These are phyloP conservation scores for Ceyx melanurus DNA, from an alignment of 2,113 vertebrate species.

Conservation along the genomic window DNA sequence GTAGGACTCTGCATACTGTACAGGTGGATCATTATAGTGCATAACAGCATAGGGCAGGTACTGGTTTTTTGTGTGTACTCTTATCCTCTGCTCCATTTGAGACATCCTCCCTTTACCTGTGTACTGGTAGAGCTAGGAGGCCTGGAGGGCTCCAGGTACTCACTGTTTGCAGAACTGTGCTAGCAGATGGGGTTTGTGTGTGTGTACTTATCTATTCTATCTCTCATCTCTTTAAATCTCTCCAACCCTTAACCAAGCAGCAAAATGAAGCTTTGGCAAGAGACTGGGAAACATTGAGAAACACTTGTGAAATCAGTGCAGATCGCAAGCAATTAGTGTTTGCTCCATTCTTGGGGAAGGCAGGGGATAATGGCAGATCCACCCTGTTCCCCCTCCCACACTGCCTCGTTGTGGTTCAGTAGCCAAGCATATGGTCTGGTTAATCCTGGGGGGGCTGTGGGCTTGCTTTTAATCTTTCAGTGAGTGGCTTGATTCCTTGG, in stretches of 20 bases:
- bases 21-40: slow-evolving; percentile 55
- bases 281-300: slow-evolving; percentile 38
- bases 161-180: background rate
- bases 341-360: background rate
- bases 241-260: slow-evolving; percentile 49
- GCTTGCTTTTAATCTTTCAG: background rate
- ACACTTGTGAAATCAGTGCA: slow-evolving; percentile 45
- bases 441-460: background rate
- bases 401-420: slow-evolving; percentile 20
- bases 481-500: background rate
- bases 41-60: background rate
- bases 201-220: background rate
- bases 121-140: background rate
- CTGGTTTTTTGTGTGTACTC: background rate
- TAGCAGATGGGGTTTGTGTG: background rate
- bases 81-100: background rate
- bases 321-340: slow-evolving; percentile 12
- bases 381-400: slow-evolving; percentile 19
- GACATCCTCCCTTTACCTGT: background rate
- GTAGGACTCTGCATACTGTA: slow-evolving; percentile 42
- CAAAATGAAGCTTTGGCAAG: slow-evolving; percentile 55
- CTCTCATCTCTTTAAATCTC: slow-evolving; percentile 23
- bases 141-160: background rate
- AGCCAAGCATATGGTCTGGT: background rate
- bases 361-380: slow-evolving; percentile 10